Evolutionary conservation across 2,797 vertebrate species (phyloP).

Genomic region (Helicolenus hilgendorfi): DNA sequence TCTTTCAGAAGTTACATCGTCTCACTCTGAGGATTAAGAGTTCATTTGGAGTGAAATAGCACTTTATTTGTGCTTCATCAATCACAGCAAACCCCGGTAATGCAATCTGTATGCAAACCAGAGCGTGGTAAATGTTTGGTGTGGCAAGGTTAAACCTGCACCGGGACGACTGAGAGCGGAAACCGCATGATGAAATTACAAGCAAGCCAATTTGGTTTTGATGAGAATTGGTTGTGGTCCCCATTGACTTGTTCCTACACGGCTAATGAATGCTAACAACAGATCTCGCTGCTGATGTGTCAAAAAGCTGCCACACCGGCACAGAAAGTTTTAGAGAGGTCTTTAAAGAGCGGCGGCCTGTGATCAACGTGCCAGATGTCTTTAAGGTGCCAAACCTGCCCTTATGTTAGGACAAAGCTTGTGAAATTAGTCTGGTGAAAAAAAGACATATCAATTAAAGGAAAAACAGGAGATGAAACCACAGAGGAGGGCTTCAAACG

Average conservation of each 20-base stretch:
- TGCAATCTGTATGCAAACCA: slow-evolving; percentile 43
- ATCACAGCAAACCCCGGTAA: background rate
- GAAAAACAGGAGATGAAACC: slow-evolving; percentile 30
- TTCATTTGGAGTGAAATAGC: background rate
- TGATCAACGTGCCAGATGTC: background rate
- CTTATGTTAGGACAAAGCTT: slow-evolving; percentile 1
- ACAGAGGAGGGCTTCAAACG: slow-evolving; percentile 46
- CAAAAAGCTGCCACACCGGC: slow-evolving; percentile 3
- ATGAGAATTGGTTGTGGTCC: slow-evolving; percentile 42
- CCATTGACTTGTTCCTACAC: slow-evolving; percentile 12
- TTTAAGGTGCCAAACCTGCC: slow-evolving; percentile 12
- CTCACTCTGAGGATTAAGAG: background rate
- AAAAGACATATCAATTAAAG: slow-evolving; percentile 45
- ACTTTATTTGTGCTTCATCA: background rate
- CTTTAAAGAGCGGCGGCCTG: background rate
- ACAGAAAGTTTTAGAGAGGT: slow-evolving; percentile 9
- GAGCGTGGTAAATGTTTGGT: background rate
- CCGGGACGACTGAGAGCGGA: slow-evolving; percentile 7
- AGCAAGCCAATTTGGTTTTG: slow-evolving; percentile 53
- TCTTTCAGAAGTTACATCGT: background rate
- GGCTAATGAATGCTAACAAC: slow-evolving; percentile 54
- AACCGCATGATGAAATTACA: slow-evolving; percentile 67
- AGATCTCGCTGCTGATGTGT: slow-evolving; percentile 31
- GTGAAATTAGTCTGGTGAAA: slow-evolving; percentile 17
- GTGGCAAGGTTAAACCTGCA: slow-evolving; percentile 49